phyloP scores from a whole-genome alignment of 2,888 invertebrate species.

The Orthosia incerta region DNA sequence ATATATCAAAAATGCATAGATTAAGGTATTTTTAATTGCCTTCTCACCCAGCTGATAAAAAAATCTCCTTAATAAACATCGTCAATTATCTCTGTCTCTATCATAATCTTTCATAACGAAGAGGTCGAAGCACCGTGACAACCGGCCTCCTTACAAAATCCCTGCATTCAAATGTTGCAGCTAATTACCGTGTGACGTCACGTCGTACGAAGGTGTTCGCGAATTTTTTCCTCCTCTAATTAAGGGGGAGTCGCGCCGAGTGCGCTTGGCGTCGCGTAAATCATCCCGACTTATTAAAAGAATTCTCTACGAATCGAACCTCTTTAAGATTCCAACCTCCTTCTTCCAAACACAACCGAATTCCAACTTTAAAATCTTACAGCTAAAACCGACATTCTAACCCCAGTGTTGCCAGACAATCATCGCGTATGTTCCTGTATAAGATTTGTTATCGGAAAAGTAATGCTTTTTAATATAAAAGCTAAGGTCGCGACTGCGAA shows the following conservation, averaged over 20 bases:
- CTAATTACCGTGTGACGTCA: slow-evolving; percentile 68
- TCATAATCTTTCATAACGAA: not conserved
- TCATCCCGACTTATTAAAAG: slow-evolving; percentile 90
- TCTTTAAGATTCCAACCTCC: slow-evolving; percentile 82
- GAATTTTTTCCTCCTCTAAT: slow-evolving; percentile 86
- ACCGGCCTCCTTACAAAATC: slow-evolving; percentile 1
- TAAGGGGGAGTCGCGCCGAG: slow-evolving; percentile 80
- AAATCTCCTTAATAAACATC: no score
- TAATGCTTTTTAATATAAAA: slow-evolving; percentile 76
- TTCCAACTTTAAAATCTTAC: slow-evolving; percentile 41
- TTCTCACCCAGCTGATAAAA: not conserved
- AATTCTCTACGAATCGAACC: slow-evolving; percentile 87
- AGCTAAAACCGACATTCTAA: slow-evolving; percentile 38
- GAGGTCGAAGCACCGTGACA: not conserved
- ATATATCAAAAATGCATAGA: not conserved
- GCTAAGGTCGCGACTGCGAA: slow-evolving; percentile 72
- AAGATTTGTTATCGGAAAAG: slow-evolving; percentile 71
- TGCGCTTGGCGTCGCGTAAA: slow-evolving; percentile 88
- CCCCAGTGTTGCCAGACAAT: slow-evolving; percentile 40
- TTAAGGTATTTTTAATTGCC: not conserved
- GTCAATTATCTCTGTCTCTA: slow-evolving; percentile 6
- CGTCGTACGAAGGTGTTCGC: slow-evolving; percentile 73
- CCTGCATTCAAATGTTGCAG: slow-evolving; percentile 47
- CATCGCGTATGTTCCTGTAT: slow-evolving; percentile 69
- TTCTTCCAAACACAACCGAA: slow-evolving; percentile 51